Percentiles rank a stretch among this genome's conserved stretches.
Conservation (phyloP, 2,113 vertebrate species). For the Rhynchopsitta pachyrhyncha region DNA sequence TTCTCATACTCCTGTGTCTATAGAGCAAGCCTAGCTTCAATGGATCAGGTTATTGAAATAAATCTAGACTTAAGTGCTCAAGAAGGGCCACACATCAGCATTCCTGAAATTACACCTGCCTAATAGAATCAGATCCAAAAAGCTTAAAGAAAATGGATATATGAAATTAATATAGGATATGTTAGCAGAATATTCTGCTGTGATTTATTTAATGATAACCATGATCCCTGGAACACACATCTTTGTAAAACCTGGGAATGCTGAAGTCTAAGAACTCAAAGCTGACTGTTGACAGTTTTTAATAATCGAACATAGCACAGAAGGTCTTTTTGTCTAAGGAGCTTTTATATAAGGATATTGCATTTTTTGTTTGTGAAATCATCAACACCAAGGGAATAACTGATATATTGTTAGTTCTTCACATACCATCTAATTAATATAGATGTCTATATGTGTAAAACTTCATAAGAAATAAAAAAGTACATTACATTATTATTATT, state of each 20-base stretch:
- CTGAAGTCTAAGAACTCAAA: constrained; percentile 1
- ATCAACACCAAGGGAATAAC: background rate
- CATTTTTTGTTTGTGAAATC: background rate
- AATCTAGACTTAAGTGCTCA: background rate
- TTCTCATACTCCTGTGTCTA: background rate
- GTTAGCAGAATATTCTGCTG: background rate
- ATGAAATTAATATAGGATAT: background rate
- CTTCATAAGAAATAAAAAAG: background rate
- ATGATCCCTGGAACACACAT: background rate
- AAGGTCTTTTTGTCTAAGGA: background rate
- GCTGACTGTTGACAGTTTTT: background rate
- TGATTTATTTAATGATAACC: constrained; percentile 17
- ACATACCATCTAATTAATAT: background rate
- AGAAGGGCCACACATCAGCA: background rate
- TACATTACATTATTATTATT: background rate
- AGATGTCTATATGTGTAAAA: background rate
- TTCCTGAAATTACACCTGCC: constrained; percentile 21
- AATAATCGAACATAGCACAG: background rate
- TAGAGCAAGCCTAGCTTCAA: background rate
- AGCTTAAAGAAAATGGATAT: background rate
- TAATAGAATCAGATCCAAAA: background rate
- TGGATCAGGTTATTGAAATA: background rate
- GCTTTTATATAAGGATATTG: background rate
- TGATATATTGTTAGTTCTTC: background rate
- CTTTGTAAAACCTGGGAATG: constrained; percentile 18